Conservation (phyloP, 2,888 invertebrate species). For the Phragmatobia fuliginosa region DNA sequence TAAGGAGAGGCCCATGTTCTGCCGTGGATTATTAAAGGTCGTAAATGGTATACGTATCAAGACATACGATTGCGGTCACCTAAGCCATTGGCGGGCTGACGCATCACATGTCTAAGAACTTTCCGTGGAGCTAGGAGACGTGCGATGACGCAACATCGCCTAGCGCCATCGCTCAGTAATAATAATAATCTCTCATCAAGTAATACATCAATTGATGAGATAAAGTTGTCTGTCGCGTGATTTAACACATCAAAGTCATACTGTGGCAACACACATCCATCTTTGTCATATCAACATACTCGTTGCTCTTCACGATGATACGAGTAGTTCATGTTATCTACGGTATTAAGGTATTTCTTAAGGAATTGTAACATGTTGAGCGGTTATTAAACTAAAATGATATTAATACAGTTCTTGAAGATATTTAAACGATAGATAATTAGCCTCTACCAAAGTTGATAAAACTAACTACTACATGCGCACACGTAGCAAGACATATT, state of each 20-base stretch:
- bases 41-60: too few species aligned
- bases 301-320: neutral
- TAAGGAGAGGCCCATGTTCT: too few species aligned
- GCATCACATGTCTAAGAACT: neutral
- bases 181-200: too few species aligned
- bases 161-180: neutral
- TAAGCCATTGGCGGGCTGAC: neutral
- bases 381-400: neutral
- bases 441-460: neutral
- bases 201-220: constrained; percentile 6
- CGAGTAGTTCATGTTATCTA: too few species aligned
- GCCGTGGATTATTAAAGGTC: too few species aligned
- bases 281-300: constrained; percentile 3
- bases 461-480: neutral
- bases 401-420: neutral
- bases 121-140: neutral
- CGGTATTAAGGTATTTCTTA: neutral
- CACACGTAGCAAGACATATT: too few species aligned
- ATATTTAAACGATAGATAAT: neutral
- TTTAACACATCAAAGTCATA: constrained; percentile 9
- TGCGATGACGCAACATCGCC: constrained; percentile 1
- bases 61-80: too few species aligned
- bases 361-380: neutral
- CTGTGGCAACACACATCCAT: constrained; percentile 5
- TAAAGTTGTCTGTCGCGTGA: constrained; percentile 11